A percentile compares a stretch with the other conserved stretches of the same genome.
These are phyloP conservation scores for Monomorium pharaonis DNA, from an alignment of 1,140 invertebrate species.

Conservation along the genomic window DNA sequence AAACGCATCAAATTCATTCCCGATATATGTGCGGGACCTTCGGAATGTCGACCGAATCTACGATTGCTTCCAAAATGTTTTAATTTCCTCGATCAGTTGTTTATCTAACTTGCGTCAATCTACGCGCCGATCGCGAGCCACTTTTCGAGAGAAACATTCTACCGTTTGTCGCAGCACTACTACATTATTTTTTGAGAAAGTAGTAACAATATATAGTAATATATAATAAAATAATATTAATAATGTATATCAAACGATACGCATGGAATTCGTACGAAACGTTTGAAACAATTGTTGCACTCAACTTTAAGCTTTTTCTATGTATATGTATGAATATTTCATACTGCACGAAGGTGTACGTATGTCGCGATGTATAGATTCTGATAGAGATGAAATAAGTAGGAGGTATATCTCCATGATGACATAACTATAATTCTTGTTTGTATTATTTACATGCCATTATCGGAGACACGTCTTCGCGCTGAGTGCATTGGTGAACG, in stretches of 20 bases:
- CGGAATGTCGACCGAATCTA: neutral
- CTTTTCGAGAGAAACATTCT: neutral
- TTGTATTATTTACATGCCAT: constrained; percentile 51
- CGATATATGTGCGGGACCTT: constrained; percentile 19
- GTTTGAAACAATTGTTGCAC: neutral
- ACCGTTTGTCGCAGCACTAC: neutral
- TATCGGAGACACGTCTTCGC: constrained; percentile 34
- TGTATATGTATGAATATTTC: neutral
- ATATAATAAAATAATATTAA: neutral
- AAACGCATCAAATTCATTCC: constrained; percentile 82
- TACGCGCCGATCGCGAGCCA: neutral
- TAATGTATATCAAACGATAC: neutral
- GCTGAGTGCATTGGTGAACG: constrained; percentile 46
- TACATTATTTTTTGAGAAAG: neutral
- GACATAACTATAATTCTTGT: constrained; percentile 25
- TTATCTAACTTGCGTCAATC: neutral
- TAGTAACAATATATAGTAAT: neutral
- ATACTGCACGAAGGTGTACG: neutral
- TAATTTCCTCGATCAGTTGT: neutral
- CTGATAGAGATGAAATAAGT: neutral
- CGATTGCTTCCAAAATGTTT: constrained; percentile 18
- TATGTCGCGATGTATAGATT: neutral
- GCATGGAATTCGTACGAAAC: neutral
- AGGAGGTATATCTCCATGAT: neutral
- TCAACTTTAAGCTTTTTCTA: neutral